Base-by-base conservation (phyloP, 2,113 vertebrate species). In the Mystacornis crossleyi region DNA sequence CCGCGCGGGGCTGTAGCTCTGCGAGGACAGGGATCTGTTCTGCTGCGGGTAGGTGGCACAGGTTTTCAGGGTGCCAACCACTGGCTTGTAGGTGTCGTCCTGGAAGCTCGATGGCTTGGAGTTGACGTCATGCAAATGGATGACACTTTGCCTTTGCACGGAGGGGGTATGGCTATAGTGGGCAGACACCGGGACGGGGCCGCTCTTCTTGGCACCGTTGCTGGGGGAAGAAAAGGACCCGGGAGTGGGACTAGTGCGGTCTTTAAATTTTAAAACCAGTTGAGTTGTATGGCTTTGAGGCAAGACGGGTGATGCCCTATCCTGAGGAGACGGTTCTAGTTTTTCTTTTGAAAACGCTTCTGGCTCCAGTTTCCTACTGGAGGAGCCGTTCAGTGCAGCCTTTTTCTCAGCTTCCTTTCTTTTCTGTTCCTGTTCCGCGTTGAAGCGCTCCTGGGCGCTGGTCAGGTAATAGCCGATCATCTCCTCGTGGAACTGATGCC, bases 401-500 rank as follows among this genome's bases (percentile, higher is more conserved):
- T 98, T 98, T 77, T 98, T 98, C 80, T 99, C 98, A 12, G 98
- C 97, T 70, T 99, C 98, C 94, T 99, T 99, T 94, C 99, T 98
- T 60, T 99, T 99, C 96, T 99, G 99, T 57, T 99, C 99, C 97
- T 99, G 99, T 80, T 99, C 99, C 5, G 99, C 99, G 66, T 98
- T 99, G 97, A 99, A 99, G 73, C 99, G 99, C 95, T 99, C 99
- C 97, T 99, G 99, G 36, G 99, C 99, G 8, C 98, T 99, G 86
- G 98, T 99, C 97, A 99, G 97, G 97, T 99, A 99, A 97, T 99
- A 99, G 97, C 98, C 99, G 72, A 99, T 99, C 99, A 99, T 99
- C 97, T 99, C 99, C 97, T 99, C 99, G 2, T 99, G 99, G 98
- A 99, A 99, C 97, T 99, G 99, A 96, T 99, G 99, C 50, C 99